phyloP scores from a whole-genome alignment of 2,113 vertebrate species.

The Chaetorhynchus papuensis region DNA sequence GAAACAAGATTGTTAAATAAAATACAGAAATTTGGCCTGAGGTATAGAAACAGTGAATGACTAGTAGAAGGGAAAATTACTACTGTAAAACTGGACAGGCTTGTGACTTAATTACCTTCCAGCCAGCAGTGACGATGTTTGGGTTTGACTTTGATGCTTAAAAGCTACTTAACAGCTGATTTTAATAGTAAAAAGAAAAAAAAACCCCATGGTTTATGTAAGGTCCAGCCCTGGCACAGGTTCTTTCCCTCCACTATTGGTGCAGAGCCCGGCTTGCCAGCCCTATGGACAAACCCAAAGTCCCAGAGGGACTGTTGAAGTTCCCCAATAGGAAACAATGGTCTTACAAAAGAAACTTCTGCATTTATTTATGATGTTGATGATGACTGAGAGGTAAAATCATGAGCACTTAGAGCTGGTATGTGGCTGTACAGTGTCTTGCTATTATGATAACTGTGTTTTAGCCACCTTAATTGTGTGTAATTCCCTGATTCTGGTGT shows the following conservation, averaged over 20 bases:
- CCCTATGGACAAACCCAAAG: background rate
- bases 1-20: background rate
- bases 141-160: background rate
- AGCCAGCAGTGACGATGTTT: background rate
- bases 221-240: background rate
- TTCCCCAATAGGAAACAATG: rapidly evolving
- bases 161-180: background rate
- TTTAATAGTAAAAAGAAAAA: background rate
- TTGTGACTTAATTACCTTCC: background rate
- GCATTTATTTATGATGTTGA: background rate
- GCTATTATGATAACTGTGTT: background rate
- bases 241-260: background rate
- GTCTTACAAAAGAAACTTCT: background rate
- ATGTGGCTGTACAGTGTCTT: background rate
- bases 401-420: background rate
- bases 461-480: background rate
- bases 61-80: background rate
- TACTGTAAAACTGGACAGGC: background rate
- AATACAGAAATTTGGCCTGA: background rate
- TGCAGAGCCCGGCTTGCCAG: background rate
- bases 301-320: background rate
- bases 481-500: background rate
- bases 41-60: background rate
- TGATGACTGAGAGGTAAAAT: background rate
- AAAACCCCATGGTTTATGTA: background rate